Evolutionary conservation across 2,888 invertebrate genomes (phyloP).

Genomic region (Cantharis lateralis): DNA sequence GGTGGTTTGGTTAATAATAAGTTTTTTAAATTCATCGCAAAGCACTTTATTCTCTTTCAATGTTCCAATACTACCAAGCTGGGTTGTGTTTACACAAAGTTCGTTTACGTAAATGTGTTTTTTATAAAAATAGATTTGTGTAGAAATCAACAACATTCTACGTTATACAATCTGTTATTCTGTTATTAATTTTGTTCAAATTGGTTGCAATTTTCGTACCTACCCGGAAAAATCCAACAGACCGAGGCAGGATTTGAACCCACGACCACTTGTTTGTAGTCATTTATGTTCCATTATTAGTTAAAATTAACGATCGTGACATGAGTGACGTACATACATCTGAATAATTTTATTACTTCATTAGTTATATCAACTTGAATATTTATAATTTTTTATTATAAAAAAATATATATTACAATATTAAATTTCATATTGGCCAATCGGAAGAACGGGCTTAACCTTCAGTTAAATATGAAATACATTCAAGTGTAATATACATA

Average conservation of each 20-base stretch:
- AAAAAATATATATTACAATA: too few species aligned
- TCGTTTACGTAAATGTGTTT: not conserved
- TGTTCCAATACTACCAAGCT: not conserved
- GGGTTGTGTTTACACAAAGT: not conserved
- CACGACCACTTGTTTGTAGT: not conserved
- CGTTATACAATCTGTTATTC: not conserved
- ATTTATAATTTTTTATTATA: too few species aligned
- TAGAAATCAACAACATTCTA: not conserved
- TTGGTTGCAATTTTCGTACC: not conserved
- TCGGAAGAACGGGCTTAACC: not conserved
- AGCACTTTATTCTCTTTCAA: not conserved
- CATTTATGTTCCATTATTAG: not conserved
- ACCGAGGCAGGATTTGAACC: not conserved
- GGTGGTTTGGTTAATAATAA: not conserved
- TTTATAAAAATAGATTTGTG: not conserved
- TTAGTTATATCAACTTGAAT: too few species aligned
- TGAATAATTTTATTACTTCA: not conserved
- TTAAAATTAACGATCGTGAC: not conserved
- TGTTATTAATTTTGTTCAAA: not conserved
- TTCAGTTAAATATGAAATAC: too few species aligned
- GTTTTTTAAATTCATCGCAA: not conserved
- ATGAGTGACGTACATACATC: not conserved
- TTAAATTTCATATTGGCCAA: not conserved
- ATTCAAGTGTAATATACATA: too few species aligned
- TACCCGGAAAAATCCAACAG: not conserved